Conservation (phyloP, 2,888 invertebrate species). For the Microplitis deprimator region DNA sequence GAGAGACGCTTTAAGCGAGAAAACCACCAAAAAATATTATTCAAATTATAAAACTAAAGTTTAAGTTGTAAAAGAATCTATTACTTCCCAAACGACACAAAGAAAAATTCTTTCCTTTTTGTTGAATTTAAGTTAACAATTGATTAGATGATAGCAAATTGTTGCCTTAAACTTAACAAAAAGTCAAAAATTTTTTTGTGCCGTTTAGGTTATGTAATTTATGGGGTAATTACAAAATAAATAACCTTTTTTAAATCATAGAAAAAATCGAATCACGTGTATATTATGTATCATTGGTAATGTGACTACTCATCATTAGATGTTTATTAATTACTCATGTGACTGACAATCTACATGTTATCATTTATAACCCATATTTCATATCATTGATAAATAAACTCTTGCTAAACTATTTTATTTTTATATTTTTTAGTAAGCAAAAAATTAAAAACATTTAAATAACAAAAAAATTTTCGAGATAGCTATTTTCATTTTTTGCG, state of each 20-base stretch:
- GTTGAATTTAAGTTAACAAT: no score
- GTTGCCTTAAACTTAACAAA: no score
- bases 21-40: no score
- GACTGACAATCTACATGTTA: slow-evolving; percentile 14
- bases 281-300: background rate
- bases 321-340: slow-evolving; percentile 5
- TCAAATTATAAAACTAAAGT: no score
- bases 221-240: background rate
- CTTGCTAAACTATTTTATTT: background rate
- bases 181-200: no score
- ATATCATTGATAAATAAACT: slow-evolving; percentile 9
- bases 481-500: background rate
- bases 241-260: background rate
- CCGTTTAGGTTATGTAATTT: background rate
- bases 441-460: background rate
- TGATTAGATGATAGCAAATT: no score
- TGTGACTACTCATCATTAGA: background rate
- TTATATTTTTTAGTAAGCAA: background rate
- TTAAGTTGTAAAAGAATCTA: no score
- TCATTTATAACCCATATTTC: slow-evolving; percentile 13
- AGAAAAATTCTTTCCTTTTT: no score
- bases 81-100: no score
- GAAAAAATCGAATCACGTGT: background rate
- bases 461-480: background rate
- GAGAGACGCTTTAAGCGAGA: no score